These are phyloP conservation scores for Melanostoma mellinum DNA, from an alignment of 2,888 invertebrate species.

Conservation along the genomic window DNA sequence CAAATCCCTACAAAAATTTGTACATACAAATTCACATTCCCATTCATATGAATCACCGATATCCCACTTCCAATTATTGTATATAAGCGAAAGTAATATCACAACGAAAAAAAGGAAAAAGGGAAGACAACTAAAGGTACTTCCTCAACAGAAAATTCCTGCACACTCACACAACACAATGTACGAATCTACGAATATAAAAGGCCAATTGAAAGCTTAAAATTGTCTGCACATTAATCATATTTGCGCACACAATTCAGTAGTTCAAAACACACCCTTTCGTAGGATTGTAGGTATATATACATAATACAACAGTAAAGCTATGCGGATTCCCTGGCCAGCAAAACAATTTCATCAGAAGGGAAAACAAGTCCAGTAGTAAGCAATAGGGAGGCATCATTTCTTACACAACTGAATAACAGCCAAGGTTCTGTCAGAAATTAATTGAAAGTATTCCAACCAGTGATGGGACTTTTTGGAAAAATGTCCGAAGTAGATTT, in stretches of 20 bases:
- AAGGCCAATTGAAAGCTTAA: constrained; percentile 43
- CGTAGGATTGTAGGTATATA: constrained; percentile 5
- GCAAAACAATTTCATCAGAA: constrained; percentile 31
- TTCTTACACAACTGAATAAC: constrained; percentile 24
- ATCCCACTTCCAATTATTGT: too few species aligned
- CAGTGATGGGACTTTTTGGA: too few species aligned
- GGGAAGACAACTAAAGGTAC: too few species aligned
- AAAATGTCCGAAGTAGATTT: too few species aligned
- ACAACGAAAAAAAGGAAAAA: too few species aligned
- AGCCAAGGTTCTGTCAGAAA: constrained; percentile 51
- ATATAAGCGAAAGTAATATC: too few species aligned
- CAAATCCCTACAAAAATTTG: too few species aligned
- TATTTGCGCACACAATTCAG: constrained; percentile 28
- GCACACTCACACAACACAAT: too few species aligned
- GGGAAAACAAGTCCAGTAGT: constrained; percentile 40
- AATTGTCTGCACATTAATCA: constrained; percentile 52
- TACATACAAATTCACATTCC: too few species aligned
- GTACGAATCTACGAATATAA: constrained; percentile 12
- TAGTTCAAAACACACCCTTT: neutral
- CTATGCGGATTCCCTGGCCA: neutral
- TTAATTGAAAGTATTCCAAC: constrained; percentile 69
- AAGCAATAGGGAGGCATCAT: constrained; percentile 26
- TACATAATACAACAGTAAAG: neutral
- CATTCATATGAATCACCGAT: too few species aligned
- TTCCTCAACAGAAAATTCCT: too few species aligned